Percentiles rank a stretch among this genome's conserved stretches.
These are phyloP conservation scores for Caprella mutica DNA, from an alignment of 2,888 invertebrate species.

Conservation along the genomic window DNA sequence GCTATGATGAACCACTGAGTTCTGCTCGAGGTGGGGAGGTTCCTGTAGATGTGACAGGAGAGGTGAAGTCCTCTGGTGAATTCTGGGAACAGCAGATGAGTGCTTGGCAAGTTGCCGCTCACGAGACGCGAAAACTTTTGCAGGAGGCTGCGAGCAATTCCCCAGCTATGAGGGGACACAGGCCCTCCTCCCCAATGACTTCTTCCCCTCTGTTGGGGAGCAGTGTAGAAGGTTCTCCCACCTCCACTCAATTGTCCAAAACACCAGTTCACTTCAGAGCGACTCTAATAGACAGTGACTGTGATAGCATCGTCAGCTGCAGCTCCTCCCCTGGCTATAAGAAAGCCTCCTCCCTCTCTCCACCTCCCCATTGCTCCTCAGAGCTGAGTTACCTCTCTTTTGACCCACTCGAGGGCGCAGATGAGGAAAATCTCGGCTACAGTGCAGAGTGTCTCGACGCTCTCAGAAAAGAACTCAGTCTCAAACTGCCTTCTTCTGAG, in stretches of 20 bases:
- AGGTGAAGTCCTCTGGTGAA: too few species aligned
- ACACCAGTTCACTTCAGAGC: too few species aligned
- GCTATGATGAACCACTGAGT: too few species aligned
- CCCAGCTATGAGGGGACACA: slow-evolving; percentile 38
- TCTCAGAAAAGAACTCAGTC: slow-evolving; percentile 26
- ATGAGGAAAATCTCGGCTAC: slow-evolving; percentile 25
- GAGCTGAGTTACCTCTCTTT: background rate
- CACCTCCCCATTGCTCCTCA: background rate
- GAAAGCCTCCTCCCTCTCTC: background rate
- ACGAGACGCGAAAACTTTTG: slow-evolving; percentile 31
- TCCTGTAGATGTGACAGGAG: too few species aligned
- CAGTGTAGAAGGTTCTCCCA: too few species aligned
- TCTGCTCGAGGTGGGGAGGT: too few species aligned
- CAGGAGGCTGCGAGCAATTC: slow-evolving; percentile 37
- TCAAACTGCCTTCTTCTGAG: slow-evolving; percentile 18
- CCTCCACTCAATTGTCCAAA: too few species aligned
- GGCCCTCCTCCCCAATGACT: background rate
- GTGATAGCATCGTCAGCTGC: slow-evolving; percentile 12
- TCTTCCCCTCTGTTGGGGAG: too few species aligned
- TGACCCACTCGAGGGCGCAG: slow-evolving; percentile 1
- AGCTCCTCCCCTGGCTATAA: too few species aligned
- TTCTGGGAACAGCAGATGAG: slow-evolving; percentile 34
- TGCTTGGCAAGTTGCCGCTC: slow-evolving; percentile 34
- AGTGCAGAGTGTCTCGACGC: slow-evolving; percentile 27
- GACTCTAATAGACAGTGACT: slow-evolving; percentile 16